A percentile compares a stretch with the other conserved stretches of the same genome.
These are phyloP conservation scores for Neoniphon sammara DNA, from an alignment of 2,797 vertebrate genomes.

Conservation along the genomic window DNA sequence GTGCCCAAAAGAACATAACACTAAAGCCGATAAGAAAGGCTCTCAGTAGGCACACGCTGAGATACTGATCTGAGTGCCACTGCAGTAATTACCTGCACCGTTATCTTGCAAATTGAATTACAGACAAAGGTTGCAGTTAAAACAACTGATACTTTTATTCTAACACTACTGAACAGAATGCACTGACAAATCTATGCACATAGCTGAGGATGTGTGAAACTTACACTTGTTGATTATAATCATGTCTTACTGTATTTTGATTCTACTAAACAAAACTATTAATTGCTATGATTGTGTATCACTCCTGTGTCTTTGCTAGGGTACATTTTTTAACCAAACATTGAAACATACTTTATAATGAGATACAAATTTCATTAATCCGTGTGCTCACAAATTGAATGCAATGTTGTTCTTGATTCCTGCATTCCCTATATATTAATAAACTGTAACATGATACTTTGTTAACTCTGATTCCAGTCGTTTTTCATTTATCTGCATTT, in stretches of 20 bases:
- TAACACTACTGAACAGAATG: not conserved
- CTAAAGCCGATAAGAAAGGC: conserved; percentile 2
- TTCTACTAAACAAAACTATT: no score
- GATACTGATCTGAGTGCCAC: not conserved
- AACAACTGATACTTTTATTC: not conserved
- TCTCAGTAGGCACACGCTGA: no score
- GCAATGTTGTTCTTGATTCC: no score
- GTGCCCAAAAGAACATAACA: conserved; percentile 39
- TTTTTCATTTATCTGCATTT: no score
- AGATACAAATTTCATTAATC: not conserved
- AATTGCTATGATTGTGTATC: conserved; percentile 17
- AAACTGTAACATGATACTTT: no score
- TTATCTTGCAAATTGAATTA: not conserved
- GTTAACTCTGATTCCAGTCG: no score
- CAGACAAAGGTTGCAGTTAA: not conserved
- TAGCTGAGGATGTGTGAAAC: no score
- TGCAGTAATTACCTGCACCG: not conserved
- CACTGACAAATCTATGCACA: no score
- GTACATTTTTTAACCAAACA: not conserved
- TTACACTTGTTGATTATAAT: no score
- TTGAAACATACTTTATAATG: not conserved
- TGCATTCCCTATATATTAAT: not conserved
- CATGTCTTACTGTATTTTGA: no score
- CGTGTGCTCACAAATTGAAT: not conserved
- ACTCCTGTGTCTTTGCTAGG: not conserved